Base-by-base conservation (phyloP, 2,888 invertebrate genomes). In the Drosophila emarginata region DNA sequence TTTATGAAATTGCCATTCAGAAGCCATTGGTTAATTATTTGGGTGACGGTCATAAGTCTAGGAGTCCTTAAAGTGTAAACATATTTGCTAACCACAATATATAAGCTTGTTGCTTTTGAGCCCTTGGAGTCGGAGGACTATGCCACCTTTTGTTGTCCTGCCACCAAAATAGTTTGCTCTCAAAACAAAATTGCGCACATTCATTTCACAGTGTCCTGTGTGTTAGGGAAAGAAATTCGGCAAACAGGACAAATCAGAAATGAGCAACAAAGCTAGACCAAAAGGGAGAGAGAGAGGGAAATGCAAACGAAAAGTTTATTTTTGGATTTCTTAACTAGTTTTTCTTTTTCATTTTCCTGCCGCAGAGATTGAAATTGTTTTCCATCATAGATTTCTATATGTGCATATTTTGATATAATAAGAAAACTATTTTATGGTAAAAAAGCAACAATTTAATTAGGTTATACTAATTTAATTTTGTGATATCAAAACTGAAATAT, bases 111-210 rank as follows among this genome's bases (percentile, higher is more conserved):
- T 45, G 45, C 45, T 45, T 45, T 7, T 15, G 18, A 21, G 45
- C 45, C 21, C 21, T 7, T 15, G 18, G 45, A 21, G 21, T 21
- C 11, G 45, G 12, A 45, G 11, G 18, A 32, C 32, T 18, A 18
- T 18, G 28, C 32, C 15, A 54, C 18, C 11, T 12, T 54, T 15
- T 54, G 32, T 54, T 54, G 32, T 54, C 32, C 15, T 23, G 40
- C 45, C 54, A 61, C 56, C 56, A 39, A 57, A 57, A 57, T 23
- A 51, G 56, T 57, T 57, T 57, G 56, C 36, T 57, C 36, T 53
- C 37, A 45, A 45, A 62, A 68, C 60, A 28, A 79, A 79, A 79
- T 80, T 76, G 83, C 71, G 66, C 64, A 73, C 72, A 80, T 80
- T 80, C 71, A 80, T 80, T 80, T 26, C 64, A 62, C 64, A 60